Evolutionary conservation across 2,888 invertebrate genomes (phyloP).

Genomic region (Andrena praecox): DNA sequence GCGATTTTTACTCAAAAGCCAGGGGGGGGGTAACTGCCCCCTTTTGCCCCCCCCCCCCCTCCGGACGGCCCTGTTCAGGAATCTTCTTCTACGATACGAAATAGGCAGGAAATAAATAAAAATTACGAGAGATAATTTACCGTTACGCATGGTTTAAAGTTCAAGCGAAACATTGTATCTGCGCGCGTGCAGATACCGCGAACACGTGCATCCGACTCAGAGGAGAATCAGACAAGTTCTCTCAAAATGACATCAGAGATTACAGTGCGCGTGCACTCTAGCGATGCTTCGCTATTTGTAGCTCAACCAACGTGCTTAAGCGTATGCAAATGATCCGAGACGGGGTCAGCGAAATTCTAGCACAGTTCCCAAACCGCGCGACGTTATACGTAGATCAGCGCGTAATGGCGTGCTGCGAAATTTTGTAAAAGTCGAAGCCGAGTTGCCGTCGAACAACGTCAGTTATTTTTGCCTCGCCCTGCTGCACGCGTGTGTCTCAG

Average conservation of each 20-base stretch:
- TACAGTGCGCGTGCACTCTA: conserved; percentile 14
- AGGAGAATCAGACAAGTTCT: conserved; percentile 5
- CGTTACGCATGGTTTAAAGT: neutral
- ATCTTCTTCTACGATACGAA: neutral
- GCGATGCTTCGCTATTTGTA: neutral
- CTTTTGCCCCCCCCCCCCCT: no score
- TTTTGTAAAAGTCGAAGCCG: neutral
- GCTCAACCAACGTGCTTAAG: neutral
- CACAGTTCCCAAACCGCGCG: neutral
- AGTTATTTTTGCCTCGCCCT: conserved; percentile 11
- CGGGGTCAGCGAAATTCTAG: neutral
- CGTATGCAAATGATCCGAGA: neutral
- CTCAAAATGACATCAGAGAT: conserved; percentile 24
- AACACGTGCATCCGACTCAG: conserved; percentile 27
- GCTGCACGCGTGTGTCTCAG: conserved; percentile 21
- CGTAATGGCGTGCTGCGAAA: neutral
- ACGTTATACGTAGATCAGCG: neutral
- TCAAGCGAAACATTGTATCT: neutral
- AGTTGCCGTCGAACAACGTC: neutral
- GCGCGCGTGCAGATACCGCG: conserved; percentile 8
- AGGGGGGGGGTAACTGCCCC: no score
- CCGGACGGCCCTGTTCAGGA: no score
- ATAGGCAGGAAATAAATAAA: neutral
- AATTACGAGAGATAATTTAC: neutral
- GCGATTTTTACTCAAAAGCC: no score